These are phyloP conservation scores for Epinephelus coioides DNA, from an alignment of 2,797 vertebrate species.

Conservation along the genomic window DNA sequence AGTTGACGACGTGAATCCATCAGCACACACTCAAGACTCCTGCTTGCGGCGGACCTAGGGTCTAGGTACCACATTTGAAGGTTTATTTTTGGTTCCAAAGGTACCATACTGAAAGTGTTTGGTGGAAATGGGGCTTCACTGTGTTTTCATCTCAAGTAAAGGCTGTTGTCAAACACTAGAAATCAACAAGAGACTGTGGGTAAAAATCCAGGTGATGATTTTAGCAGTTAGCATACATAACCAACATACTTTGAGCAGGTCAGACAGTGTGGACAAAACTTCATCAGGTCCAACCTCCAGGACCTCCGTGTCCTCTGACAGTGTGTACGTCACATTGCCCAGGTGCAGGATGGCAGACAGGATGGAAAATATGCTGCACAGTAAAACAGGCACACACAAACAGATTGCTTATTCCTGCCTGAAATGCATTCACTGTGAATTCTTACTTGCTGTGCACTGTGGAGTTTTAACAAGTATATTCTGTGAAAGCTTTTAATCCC, in stretches of 20 bases:
- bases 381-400: constrained; percentile 30
- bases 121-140: too few relatives aligned
- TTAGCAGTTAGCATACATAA: not conserved
- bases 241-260: constrained; percentile 90
- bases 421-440: not conserved
- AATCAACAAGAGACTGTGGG: not conserved
- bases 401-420: not conserved
- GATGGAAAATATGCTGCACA: constrained; percentile 90
- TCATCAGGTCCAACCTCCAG: constrained; percentile 91
- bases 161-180: not conserved
- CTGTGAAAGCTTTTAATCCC: not conserved
- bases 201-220: constrained; percentile 1
- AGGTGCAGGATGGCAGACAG: constrained; percentile 95
- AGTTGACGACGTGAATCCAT: too few relatives aligned
- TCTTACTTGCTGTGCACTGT: not conserved
- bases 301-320: constrained; percentile 85
- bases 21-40: too few relatives aligned
- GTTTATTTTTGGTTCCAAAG: too few relatives aligned
- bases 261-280: constrained; percentile 90
- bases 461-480: not conserved
- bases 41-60: too few relatives aligned
- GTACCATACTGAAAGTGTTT: too few relatives aligned
- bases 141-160: not conserved
- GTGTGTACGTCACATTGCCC: constrained; percentile 92
- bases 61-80: too few relatives aligned